Percentiles rank a stretch among this genome's conserved stretches.
Evolutionary conservation across 2,888 invertebrate genomes (phyloP).

Genomic region (Tetranychus truncatus): DNA sequence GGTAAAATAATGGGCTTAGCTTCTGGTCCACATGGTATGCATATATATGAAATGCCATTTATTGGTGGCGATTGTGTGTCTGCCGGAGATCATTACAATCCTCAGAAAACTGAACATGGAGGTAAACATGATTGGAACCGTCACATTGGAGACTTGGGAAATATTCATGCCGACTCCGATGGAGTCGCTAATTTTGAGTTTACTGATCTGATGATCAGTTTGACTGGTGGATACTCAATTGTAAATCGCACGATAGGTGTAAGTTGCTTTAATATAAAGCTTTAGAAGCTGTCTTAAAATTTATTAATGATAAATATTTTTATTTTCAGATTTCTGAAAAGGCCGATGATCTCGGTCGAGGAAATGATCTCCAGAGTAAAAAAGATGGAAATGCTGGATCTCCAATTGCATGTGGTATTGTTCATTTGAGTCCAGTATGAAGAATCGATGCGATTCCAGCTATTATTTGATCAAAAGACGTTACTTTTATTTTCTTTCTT

Average conservation of each 20-base stretch:
- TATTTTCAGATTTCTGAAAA: neutral
- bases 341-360: conserved; percentile 8
- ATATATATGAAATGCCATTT: conserved; percentile 5
- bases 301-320: neutral
- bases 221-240: conserved; percentile 14
- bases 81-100: conserved; percentile 7
- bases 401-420: conserved; percentile 5
- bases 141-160: conserved; percentile 59
- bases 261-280: conserved; percentile 23
- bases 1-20: conserved; percentile 3
- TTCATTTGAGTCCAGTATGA: neutral
- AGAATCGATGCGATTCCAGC: neutral
- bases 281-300: no score
- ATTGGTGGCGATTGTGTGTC: neutral
- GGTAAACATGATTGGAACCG: conserved; percentile 32
- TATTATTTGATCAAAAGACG: no score
- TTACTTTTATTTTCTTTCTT: no score
- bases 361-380: neutral
- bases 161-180: conserved; percentile 12
- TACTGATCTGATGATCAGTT: conserved; percentile 12
- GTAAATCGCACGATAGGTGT: conserved; percentile 16
- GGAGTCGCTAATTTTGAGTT: conserved; percentile 17
- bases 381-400: conserved; percentile 8
- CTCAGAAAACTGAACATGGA: conserved; percentile 12
- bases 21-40: conserved; percentile 11